Base-by-base conservation (phyloP, 2,888 invertebrate genomes). In the Drosophila sordidula region DNA sequence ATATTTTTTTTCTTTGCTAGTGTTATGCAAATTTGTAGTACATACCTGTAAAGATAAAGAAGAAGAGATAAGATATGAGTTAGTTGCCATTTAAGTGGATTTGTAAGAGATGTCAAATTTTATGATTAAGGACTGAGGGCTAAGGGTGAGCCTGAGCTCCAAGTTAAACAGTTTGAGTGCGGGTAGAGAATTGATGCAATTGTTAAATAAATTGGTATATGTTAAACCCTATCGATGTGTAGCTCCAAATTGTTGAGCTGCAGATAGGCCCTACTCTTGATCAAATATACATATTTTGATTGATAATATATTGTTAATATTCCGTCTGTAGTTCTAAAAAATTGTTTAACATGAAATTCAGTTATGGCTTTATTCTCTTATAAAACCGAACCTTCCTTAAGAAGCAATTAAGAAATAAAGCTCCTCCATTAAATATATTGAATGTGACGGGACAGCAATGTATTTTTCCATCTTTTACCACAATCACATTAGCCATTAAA, bases 31-130 rank as follows among this genome's bases (percentile, higher is more conserved):
- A 75, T 83, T 83, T 75, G 50, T 73, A 49, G 62, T 77, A 85
- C 85, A 71, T 85, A 85, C 85, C 85, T 85, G 82, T 14, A 87
- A 89, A 50, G 87, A 89, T 54, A 81, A 58, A 64, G 57, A 72
- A 61, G 55, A 45, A 68, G 34, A 67, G 29, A 61, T 39, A 46
- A 36, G 66, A 73, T 70, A 70, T 68, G 54, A 75, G 63, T 64
- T 36, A 68, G 58, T 76, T 72, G 77, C 59, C 57, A 54, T 70
- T 68, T 57, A 76, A 74, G 56, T 74, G 56, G 75, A 52, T 78
- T 78, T 74, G 49, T 29, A 18, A 59, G 44, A 34, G 36, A 51
- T 59, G 51, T 59, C 42, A 26, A 55, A 65, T 71, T 57, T 67
- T 63, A 77, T 75, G 62, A 67, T 56, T 72, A 61, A 25, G 34